Conservation (phyloP, 1,140 invertebrate species). For the Drosophila orosa region DNA sequence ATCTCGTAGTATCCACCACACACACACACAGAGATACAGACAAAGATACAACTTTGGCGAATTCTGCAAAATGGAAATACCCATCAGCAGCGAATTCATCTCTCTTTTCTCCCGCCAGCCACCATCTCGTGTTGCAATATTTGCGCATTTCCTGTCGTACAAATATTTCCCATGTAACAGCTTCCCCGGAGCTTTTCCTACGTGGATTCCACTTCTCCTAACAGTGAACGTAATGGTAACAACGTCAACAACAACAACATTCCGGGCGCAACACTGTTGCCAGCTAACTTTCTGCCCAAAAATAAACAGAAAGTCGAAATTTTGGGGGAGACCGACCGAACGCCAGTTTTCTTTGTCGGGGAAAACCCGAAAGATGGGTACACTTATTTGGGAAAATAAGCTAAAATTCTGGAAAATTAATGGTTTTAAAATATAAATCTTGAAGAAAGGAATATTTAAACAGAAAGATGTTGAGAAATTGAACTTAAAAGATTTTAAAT, state of each 20-base stretch:
- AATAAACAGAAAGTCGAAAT: constrained; percentile 59
- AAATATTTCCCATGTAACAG: constrained; percentile 78
- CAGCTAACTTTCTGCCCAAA: constrained; percentile 61
- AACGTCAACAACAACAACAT: constrained; percentile 23
- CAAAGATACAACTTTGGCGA: constrained; percentile 29
- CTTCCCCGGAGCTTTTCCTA: constrained; percentile 52
- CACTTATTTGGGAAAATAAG: neutral
- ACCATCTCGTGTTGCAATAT: constrained; percentile 54
- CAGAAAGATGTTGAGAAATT: too few relatives aligned
- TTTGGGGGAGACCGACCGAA: neutral
- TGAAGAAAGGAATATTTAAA: neutral
- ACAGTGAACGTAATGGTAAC: constrained; percentile 32
- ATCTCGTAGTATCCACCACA: neutral
- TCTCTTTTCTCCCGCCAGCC: constrained; percentile 21
- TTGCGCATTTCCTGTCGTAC: constrained; percentile 78
- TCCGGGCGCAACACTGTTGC: constrained; percentile 61
- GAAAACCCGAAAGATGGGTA: neutral
- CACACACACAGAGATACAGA: constrained; percentile 18
- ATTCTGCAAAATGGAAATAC: constrained; percentile 47
- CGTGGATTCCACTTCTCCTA: constrained; percentile 38
- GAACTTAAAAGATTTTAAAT: neutral
- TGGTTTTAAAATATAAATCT: too few relatives aligned
- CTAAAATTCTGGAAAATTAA: neutral
- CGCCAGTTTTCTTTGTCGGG: neutral
- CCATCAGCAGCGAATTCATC: constrained; percentile 45